Evolutionary conservation across 92 coral and sea anemone species (phyloP).

Genomic region (Blastomussa wellsi): DNA sequence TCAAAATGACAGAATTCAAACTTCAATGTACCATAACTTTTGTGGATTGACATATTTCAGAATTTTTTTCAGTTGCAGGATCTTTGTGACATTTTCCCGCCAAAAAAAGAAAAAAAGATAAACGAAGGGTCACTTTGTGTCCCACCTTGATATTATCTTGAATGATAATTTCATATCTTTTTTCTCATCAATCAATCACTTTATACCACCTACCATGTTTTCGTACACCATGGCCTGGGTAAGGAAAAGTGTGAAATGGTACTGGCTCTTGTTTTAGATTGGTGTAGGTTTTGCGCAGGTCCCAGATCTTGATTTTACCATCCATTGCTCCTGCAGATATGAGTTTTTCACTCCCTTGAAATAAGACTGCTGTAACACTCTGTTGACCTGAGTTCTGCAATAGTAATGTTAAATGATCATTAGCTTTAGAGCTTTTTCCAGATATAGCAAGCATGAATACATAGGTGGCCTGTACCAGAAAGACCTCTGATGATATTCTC

Average conservation of each 20-base stretch:
- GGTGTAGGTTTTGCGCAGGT: conserved; percentile 85
- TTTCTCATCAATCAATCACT: background rate
- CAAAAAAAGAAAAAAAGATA: too few relatives aligned
- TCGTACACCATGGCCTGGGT: conserved; percentile 87
- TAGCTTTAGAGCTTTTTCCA: too few relatives aligned
- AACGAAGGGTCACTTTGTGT: too few relatives aligned
- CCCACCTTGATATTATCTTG: too few relatives aligned
- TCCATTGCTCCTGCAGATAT: conserved; percentile 98
- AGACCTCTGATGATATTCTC: too few relatives aligned
- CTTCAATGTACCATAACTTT: too few relatives aligned
- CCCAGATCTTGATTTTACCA: conserved; percentile 97
- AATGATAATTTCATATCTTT: background rate
- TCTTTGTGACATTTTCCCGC: too few relatives aligned
- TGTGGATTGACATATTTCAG: too few relatives aligned
- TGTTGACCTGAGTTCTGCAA: conserved; percentile 82
- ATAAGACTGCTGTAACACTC: conserved; percentile 91
- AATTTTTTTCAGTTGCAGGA: too few relatives aligned
- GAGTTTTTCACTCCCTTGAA: conserved; percentile 79
- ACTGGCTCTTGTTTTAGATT: conserved; percentile 66
- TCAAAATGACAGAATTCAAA: too few relatives aligned
- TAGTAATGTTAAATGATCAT: background rate
- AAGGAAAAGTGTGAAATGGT: conserved; percentile 86
- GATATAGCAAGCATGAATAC: too few relatives aligned
- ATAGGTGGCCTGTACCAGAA: too few relatives aligned
- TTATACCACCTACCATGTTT: conserved; percentile 78